Percentiles rank a stretch among this genome's conserved stretches.
Evolutionary conservation across 2,113 vertebrate genomes (phyloP).

Genomic region (Dipodomys stephensi): DNA sequence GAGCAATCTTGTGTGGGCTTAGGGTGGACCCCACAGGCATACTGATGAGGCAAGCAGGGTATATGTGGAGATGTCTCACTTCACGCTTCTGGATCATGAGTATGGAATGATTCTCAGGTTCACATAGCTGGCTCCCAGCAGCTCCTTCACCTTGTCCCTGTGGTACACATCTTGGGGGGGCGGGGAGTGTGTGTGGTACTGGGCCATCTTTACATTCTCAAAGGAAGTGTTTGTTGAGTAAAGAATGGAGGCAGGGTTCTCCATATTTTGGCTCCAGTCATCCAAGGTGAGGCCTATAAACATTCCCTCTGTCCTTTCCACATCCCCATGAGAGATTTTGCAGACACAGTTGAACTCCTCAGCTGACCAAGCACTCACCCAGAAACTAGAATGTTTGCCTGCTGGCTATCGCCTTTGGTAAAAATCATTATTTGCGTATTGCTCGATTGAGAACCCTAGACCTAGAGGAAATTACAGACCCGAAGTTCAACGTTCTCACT

Average conservation of each 20-base stretch:
- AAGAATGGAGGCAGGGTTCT: neutral
- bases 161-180: neutral
- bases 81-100: neutral
- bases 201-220: neutral
- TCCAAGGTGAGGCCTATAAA: neutral
- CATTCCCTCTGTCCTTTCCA: neutral
- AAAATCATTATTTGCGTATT: neutral
- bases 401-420: neutral
- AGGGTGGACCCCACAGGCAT: neutral
- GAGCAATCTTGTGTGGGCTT: conserved; percentile 18
- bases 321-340: neutral
- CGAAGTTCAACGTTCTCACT: neutral
- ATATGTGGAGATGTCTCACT: neutral
- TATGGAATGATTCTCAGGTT: neutral
- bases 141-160: neutral
- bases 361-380: fast-evolving
- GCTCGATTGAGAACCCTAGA: conserved; percentile 19
- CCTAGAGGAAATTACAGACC: neutral
- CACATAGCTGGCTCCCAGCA: neutral
- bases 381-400: neutral
- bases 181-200: neutral
- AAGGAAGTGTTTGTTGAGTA: neutral
- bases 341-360: neutral
- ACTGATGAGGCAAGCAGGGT: neutral
- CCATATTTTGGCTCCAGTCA: neutral